Evolutionary conservation across 1,140 invertebrate species (phyloP).

Genomic region (Zaprionus vittiger): DNA sequence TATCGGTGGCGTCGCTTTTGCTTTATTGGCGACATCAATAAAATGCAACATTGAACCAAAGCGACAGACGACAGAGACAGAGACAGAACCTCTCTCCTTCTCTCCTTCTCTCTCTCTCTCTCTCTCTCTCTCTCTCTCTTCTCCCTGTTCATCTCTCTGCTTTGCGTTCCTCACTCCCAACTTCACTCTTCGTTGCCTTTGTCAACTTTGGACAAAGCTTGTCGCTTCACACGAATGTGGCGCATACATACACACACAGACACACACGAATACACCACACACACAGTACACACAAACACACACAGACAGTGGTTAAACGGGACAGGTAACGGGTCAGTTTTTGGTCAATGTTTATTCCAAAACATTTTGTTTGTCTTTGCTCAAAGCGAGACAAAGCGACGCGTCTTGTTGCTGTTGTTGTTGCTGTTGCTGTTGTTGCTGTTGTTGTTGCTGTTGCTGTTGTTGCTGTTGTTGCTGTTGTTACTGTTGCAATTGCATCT

Average conservation of each 20-base stretch:
- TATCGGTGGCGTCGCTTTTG: constrained; percentile 33
- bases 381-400: constrained; percentile 21
- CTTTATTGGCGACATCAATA: constrained; percentile 69
- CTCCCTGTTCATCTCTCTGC: no score
- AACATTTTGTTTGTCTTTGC: constrained; percentile 68
- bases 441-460: neutral
- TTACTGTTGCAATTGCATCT: constrained; percentile 49
- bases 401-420: constrained; percentile 13
- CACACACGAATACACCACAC: neutral
- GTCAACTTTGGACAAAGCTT: constrained; percentile 6
- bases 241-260: constrained; percentile 1
- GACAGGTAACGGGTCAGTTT: constrained; percentile 45
- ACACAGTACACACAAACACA: neutral
- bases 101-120: neutral
- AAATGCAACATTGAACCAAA: constrained; percentile 40
- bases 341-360: constrained; percentile 60
- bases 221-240: constrained; percentile 58
- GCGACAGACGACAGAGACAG: neutral
- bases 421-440: constrained; percentile 7
- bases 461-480: constrained; percentile 8
- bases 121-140: no score
- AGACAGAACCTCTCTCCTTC: neutral
- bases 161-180: neutral
- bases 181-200: constrained; percentile 4
- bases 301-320: constrained; percentile 16